These are phyloP conservation scores for Bathynomus jamesi DNA, from an alignment of 1,140 invertebrate species.

Conservation along the genomic window DNA sequence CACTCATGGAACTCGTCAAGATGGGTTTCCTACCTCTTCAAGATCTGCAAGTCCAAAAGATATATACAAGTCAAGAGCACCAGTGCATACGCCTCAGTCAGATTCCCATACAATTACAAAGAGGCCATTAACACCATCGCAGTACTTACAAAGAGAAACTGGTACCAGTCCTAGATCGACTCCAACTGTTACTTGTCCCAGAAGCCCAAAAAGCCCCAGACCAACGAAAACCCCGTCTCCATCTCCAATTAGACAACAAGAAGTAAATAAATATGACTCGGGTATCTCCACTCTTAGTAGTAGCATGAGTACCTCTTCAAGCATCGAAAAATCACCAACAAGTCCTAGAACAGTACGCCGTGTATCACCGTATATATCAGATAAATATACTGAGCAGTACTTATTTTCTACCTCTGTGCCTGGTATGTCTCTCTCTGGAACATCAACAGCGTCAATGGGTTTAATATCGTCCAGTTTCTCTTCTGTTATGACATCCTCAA, in stretches of 20 bases:
- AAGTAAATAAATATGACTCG: conserved; percentile 67
- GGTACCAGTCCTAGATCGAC: conserved; percentile 22
- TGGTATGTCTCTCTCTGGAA: conserved; percentile 13
- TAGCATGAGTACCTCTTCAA: conserved; percentile 54
- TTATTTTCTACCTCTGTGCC: conserved; percentile 19
- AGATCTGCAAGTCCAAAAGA: conserved; percentile 28
- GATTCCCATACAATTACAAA: conserved; percentile 15
- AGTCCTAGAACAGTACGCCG: conserved; percentile 38
- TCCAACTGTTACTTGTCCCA: conserved; percentile 65
- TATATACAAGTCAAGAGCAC: conserved; percentile 17
- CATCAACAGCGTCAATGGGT: conserved; percentile 14
- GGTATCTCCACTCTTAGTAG: conserved; percentile 75
- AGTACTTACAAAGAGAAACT: conserved; percentile 15
- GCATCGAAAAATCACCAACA: conserved; percentile 70
- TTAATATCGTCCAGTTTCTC: background rate
- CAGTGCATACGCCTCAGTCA: conserved; percentile 11
- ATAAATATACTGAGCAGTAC: conserved; percentile 39
- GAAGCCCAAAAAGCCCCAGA: conserved; percentile 51
- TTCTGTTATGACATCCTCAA: background rate
- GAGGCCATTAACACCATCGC: conserved; percentile 25
- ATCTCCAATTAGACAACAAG: conserved; percentile 59
- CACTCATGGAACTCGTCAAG: conserved; percentile 22
- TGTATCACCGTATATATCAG: conserved; percentile 22
- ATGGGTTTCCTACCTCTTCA: conserved; percentile 23
- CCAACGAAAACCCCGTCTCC: conserved; percentile 61